Conservation (phyloP, 1,140 invertebrate genomes). For the Aphis craccivora region DNA sequence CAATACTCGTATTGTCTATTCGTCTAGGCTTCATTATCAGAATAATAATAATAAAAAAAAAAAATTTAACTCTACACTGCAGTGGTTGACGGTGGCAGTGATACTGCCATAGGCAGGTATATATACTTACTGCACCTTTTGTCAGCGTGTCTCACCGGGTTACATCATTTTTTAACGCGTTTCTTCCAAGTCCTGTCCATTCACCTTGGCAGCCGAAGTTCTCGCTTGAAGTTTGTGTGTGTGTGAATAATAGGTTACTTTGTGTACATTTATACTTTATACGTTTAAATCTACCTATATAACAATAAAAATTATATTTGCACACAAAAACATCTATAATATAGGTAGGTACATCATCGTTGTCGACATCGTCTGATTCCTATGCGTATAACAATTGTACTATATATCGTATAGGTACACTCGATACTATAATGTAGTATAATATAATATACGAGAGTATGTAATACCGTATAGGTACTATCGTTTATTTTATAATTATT, state of each 20-base stretch:
- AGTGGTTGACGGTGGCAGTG: background rate
- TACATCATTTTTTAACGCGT: conserved; percentile 11
- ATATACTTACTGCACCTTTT: background rate
- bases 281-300: background rate
- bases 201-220: conserved; percentile 29
- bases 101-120: background rate
- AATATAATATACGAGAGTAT: background rate
- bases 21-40: conserved; percentile 2
- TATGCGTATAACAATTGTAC: background rate
- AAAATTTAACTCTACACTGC: conserved; percentile 21
- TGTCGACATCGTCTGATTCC: background rate
- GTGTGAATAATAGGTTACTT: background rate
- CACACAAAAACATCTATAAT: background rate
- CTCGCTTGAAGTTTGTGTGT: background rate
- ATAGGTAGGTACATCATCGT: background rate
- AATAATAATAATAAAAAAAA: conserved; percentile 20
- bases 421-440: background rate
- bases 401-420: background rate
- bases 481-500: background rate
- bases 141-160: conserved; percentile 13
- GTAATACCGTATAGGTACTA: background rate
- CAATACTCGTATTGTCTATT: conserved; percentile 52
- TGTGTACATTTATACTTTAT: background rate
- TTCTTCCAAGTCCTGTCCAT: background rate
- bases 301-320: conserved; percentile 3